Base-by-base conservation (phyloP, 2,797 vertebrate species). In the Crocidura indochinensis region DNA sequence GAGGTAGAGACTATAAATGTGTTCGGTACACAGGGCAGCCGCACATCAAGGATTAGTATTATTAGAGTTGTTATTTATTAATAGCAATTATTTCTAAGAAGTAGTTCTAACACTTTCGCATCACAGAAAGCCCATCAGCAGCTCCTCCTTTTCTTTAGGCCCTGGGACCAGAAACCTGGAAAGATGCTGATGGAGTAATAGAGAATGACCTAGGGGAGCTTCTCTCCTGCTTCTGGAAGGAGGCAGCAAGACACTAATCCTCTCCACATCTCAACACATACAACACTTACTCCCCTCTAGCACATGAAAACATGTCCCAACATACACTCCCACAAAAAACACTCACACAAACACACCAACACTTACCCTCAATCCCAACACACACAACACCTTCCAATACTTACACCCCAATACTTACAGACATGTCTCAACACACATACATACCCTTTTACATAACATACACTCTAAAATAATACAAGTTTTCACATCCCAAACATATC, bases 31-130 rank as follows among this genome's bases (percentile, higher is more conserved):
- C 75, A 78, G 72, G 71, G 76, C 78, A 75, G 79, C 46, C 91
- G 74, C 44, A 62, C 69, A 9, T n/a, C 6, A 6, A 75, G 74
- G 74, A 67, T 44, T 31, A 47, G 60, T 65, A 77, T 76, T 83
- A 75, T 73, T 68, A 51, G 1, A 7, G 20, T 31, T 44, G 79
- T 74, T 84, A 60, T 92, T 90, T 90, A 87, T 76, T n/a, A 67
- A 64, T 27, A 17, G 88, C 91, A 78, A 68, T 81, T 80, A 49
- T 76, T 67, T 80, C 38, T 81, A 60, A 27, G 38, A 89, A 84
- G 67, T 20, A 49, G 49, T 93, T 73, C 76, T 38, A 71, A 82
- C 62, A 47, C 62, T 84, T 27, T 80, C 74, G 72, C 67, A 69
- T 85, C 78, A 79, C 27, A 81, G 82, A 67, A 29, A 31, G 56